Conservation (phyloP, 2,797 vertebrate species). For the Babyrousa celebensis region DNA sequence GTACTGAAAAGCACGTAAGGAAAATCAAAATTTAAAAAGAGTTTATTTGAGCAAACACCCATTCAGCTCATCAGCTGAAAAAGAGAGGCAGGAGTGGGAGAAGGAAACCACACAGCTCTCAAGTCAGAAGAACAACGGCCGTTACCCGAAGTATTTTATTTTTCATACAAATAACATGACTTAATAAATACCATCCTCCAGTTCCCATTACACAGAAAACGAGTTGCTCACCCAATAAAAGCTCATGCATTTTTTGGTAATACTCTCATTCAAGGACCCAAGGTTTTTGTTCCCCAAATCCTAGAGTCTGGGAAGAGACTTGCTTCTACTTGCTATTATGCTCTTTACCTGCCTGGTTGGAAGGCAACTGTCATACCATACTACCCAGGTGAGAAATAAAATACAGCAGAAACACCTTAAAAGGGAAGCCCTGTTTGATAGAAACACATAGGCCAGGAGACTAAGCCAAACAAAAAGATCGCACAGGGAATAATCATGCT, state of each 20-base stretch:
- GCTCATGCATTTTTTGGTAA: conserved; percentile 29
- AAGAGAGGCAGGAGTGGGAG: neutral
- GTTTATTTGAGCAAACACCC: no score
- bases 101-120: neutral
- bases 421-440: neutral
- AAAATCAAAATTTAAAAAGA: no score
- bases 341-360: neutral
- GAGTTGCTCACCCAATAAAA: conserved; percentile 67
- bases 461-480: neutral
- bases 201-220: conserved; percentile 41
- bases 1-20: neutral
- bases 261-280: conserved; percentile 42
- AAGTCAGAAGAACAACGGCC: neutral
- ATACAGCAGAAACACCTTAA: neutral
- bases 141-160: neutral
- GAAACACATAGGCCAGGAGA: neutral
- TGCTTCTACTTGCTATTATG: neutral
- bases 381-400: neutral
- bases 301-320: neutral
- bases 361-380: neutral
- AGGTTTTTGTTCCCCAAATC: conserved; percentile 49
- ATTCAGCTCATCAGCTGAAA: neutral
- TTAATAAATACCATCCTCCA: conserved; percentile 41
- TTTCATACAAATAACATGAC: neutral
- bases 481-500: neutral